Evolutionary conservation across 2,888 invertebrate species (phyloP), one percentile per base, ranked within the genome.

Genomic region (Drosophila neotestacea): DNA sequence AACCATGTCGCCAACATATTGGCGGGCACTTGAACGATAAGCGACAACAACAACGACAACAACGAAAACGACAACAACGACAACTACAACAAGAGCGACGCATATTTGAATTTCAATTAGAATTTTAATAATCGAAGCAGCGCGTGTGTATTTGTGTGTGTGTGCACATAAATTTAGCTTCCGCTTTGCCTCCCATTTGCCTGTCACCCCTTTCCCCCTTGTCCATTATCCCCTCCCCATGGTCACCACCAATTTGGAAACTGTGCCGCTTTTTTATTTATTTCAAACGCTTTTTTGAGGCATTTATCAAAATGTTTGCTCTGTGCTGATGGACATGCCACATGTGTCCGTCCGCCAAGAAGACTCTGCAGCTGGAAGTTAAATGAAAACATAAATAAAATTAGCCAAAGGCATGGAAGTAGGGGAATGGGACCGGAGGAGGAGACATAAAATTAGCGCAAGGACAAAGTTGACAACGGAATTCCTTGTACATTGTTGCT

Each of bases 61-160:
- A 54, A 50, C 70, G 44, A 22, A 44, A 54, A n/a, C 16, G 50
- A 28, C 59, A 36, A 28, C 55, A 34, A 11, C 39, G 1, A 39
- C 28, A 44, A 61, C 44, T 36, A 51, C 61, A 65, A 44, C 56
- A 42, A 64, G 32, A 44, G 64, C 76, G 59, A 79, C 74, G 78
- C 85, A 79, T 85, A 89, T 88, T 88, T 89, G 89, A 88, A 88
- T 88, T 89, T 88, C 88, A 89, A 88, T 88, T 90, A 90, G 90
- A 81, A 85, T 87, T 84, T 83, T 85, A 88, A 85, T 85, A 85
- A 84, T 84, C 84, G 88, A 88, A 79, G 71, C 76, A 64, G 46
- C 42, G 52, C 55, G 58, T 47, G 32, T 42, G 46, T 44, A 4
- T 13, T 36, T 32, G 41, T 9, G 28, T 42, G 39, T 61, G 65